Evolutionary conservation across 2,888 invertebrate species (phyloP), one percentile per base, ranked within the genome.

Genomic region (Caenorhabditis doughertyi): DNA sequence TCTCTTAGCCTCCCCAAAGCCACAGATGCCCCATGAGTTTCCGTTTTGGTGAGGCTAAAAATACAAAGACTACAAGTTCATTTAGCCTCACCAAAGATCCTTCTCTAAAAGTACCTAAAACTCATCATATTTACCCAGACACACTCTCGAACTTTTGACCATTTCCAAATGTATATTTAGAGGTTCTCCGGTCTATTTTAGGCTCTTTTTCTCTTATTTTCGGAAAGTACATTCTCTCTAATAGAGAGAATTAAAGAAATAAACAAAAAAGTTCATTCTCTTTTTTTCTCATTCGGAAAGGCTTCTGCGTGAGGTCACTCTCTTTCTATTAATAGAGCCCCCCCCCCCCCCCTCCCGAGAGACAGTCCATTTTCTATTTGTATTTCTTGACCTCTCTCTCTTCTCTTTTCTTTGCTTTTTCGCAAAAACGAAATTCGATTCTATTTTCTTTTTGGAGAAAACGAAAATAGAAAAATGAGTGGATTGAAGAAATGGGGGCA

Each of bases 271-370:
- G 53, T 25, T 23, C 18, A 18, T n/a, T n/a, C n/a, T n/a, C n/a
- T 49, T 49, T 49, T 18, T 47, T 5, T 47, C 16, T 47, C 47
- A 16, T 32, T 32, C 32, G 32, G 32, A 32, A 32, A 32, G 32
- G 39, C 16, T 13, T 25, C 47, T 16, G 29, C 72, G 72, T 73
- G 72, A 73, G 72, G 72, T 73, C 72, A 73, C 27, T 73, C 32
- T 53, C 51, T 47, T 16, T 11, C 9, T 32, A 49, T 25, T 27
- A 32, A 27, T 8, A 11, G n/a, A n/a, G n/a, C n/a, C n/a, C n/a
- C n/a, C n/a, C n/a, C n/a, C n/a, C n/a, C n/a, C n/a, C n/a, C n/a
- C n/a, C n/a, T n/a, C n/a, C n/a, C n/a, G n/a, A n/a, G n/a, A n/a
- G 27, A 42, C 39, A 16, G 25, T 21, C 39, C 39, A 13, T 42